Conservation (phyloP, 2,797 vertebrate species). For the Triplophysa bombifrons region DNA sequence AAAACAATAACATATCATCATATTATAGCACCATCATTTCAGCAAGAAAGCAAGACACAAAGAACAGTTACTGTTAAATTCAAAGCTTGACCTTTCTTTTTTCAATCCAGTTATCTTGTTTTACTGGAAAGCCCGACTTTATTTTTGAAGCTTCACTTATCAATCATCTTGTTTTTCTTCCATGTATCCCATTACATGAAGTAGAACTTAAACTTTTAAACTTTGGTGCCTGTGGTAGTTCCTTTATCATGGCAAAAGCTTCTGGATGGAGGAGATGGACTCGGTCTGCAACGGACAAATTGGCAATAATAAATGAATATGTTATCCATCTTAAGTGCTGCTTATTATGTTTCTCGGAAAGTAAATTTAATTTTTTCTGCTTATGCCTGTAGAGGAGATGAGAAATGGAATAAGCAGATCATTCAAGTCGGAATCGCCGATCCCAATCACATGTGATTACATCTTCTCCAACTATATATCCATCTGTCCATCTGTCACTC, state of each 20-base stretch:
- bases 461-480: conserved; percentile 47
- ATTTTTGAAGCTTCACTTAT: conserved; percentile 28
- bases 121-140: conserved; percentile 28
- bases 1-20: no score
- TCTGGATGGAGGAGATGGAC: conserved; percentile 52
- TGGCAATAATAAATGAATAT: conserved; percentile 73
- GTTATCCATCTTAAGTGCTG: conserved; percentile 74
- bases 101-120: not conserved
- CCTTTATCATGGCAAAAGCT: conserved; percentile 63
- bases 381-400: conserved; percentile 68
- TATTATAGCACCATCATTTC: not conserved
- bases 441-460: conserved; percentile 55
- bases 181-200: conserved; percentile 49
- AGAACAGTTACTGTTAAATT: not conserved
- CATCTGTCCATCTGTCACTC: conserved; percentile 27
- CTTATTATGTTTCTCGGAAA: conserved; percentile 76
- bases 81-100: not conserved
- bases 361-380: conserved; percentile 74
- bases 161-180: conserved; percentile 15
- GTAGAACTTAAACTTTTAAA: conserved; percentile 27
- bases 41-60: not conserved
- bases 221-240: conserved; percentile 43
- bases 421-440: conserved; percentile 62
- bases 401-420: conserved; percentile 69
- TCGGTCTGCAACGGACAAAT: conserved; percentile 65